A percentile compares a stretch with the other conserved stretches of the same genome.
Evolutionary conservation across 2,888 invertebrate genomes (phyloP).

Genomic region (Pachymerium ferrugineum): DNA sequence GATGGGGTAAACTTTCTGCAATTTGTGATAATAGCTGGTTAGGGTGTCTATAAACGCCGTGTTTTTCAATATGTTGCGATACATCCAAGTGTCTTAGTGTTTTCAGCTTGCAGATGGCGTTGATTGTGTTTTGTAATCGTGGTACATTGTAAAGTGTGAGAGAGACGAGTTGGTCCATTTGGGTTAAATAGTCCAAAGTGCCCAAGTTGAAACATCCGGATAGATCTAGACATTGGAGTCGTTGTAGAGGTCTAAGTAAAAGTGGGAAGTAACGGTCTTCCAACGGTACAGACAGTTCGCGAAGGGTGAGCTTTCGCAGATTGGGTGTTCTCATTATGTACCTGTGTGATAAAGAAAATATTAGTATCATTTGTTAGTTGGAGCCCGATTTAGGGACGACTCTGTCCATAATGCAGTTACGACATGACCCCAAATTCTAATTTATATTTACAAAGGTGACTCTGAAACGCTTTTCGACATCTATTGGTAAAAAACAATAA

Average conservation of each 20-base stretch:
- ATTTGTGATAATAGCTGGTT: conserved; percentile 66
- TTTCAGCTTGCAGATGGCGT: conserved; percentile 50
- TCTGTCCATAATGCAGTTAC: too few species aligned
- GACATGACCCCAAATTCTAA: too few species aligned
- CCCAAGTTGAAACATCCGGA: conserved; percentile 61
- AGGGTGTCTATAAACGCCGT: conserved; percentile 68
- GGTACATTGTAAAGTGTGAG: conserved; percentile 76
- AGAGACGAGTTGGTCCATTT: conserved; percentile 63
- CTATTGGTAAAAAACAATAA: too few species aligned
- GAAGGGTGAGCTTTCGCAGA: conserved; percentile 57
- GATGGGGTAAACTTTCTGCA: conserved; percentile 64
- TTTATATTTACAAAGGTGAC: too few species aligned
- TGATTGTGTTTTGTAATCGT: conserved; percentile 54
- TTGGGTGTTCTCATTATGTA: conserved; percentile 55
- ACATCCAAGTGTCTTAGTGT: conserved; percentile 67
- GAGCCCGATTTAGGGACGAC: too few species aligned
- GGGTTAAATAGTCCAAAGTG: conserved; percentile 62
- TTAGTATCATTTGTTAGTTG: conserved; percentile 29
- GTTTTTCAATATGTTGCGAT: conserved; percentile 57
- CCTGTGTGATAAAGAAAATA: not conserved
- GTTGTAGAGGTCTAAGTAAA: conserved; percentile 57
- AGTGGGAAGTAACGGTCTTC: conserved; percentile 49
- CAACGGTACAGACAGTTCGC: conserved; percentile 45
- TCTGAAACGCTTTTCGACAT: too few species aligned
- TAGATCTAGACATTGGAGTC: conserved; percentile 65